Evolutionary conservation across 1,140 invertebrate genomes (phyloP).

Genomic region (Pygmarrhopalites habei): DNA sequence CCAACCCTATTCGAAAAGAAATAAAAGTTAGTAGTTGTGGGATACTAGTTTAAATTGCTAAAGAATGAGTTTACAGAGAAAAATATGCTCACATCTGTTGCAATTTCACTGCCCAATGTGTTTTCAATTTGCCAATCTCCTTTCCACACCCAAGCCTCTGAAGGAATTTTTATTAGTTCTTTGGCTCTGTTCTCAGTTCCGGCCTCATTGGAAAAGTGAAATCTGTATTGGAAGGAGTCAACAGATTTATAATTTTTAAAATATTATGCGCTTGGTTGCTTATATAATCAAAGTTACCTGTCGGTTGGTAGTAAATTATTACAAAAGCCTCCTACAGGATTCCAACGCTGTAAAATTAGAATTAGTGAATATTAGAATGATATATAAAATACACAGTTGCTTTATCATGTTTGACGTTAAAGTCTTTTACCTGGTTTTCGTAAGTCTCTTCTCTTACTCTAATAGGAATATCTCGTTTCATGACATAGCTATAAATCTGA

Average conservation of each 20-base stretch:
- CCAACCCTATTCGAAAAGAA: too few relatives aligned
- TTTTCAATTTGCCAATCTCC: constrained; percentile 84
- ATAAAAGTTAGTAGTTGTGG: too few relatives aligned
- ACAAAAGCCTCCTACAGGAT: constrained; percentile 80
- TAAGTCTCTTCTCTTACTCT: constrained; percentile 80
- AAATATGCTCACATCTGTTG: constrained; percentile 73
- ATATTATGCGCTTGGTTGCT: too few relatives aligned
- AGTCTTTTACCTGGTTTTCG: constrained; percentile 87
- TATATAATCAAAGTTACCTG: too few relatives aligned
- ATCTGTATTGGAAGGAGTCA: too few relatives aligned
- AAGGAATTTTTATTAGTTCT: constrained; percentile 73
- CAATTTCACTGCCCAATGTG: constrained; percentile 73
- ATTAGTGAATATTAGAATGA: too few relatives aligned
- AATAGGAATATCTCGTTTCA: constrained; percentile 80
- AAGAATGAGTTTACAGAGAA: too few relatives aligned
- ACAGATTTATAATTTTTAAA: too few relatives aligned
- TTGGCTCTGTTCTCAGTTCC: constrained; percentile 67
- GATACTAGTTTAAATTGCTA: too few relatives aligned
- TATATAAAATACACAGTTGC: too few relatives aligned
- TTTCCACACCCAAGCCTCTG: constrained; percentile 90
- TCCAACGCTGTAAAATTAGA: constrained; percentile 73
- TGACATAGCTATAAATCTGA: constrained; percentile 82
- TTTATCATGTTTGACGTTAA: too few relatives aligned
- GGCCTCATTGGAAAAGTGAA: constrained; percentile 73
- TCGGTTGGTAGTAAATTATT: constrained; percentile 75